Evolutionary conservation across 1,140 invertebrate species (phyloP).

Genomic region (Ceratosolen fusciceps): DNA sequence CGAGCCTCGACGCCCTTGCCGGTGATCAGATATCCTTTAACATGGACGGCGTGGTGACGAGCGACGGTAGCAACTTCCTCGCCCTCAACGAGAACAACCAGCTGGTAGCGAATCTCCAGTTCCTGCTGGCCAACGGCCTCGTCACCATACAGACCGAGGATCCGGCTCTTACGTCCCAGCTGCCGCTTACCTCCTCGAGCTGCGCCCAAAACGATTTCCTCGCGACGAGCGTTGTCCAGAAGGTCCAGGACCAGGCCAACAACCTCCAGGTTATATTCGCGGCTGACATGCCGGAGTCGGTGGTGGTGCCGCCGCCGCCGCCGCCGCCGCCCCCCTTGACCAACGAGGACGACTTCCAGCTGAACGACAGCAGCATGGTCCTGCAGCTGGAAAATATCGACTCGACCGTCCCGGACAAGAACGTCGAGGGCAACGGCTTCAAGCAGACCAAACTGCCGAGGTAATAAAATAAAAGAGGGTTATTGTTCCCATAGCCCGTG

Average conservation of each 20-base stretch:
- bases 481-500: no score
- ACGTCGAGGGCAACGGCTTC: neutral
- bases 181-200: neutral
- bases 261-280: neutral
- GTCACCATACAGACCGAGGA: constrained; percentile 63
- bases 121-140: constrained; percentile 59
- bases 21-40: constrained; percentile 60
- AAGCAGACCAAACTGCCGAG: constrained; percentile 23
- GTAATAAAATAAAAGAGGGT: no score
- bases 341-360: constrained; percentile 37
- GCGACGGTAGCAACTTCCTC: constrained; percentile 54
- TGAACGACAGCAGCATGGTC: constrained; percentile 52
- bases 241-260: neutral
- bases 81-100: constrained; percentile 61
- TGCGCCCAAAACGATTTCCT: neutral
- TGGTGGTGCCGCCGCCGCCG: no score
- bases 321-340: no score
- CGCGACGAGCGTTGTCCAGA: neutral
- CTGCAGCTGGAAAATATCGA: constrained; percentile 40
- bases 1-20: neutral
- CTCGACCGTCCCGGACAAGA: constrained; percentile 4
- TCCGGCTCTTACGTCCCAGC: neutral
- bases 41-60: constrained; percentile 54
- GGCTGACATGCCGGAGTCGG: neutral
- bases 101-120: constrained; percentile 62